Conservation (phyloP, 2,888 invertebrate species). For the Stenodera caucasica region DNA sequence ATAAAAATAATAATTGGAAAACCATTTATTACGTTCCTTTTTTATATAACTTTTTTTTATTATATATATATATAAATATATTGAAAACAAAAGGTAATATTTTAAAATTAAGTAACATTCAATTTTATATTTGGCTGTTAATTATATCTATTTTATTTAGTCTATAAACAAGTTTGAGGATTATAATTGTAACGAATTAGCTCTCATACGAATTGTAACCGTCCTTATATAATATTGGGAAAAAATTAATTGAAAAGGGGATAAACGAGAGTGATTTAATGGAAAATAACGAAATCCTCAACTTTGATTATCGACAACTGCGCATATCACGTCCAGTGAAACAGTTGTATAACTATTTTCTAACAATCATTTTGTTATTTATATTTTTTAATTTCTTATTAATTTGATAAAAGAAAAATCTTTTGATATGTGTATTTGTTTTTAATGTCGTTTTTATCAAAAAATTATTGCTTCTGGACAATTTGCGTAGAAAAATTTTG, state of each 20-base stretch:
- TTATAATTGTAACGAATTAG: conserved; percentile 22
- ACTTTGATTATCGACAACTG: conserved; percentile 45
- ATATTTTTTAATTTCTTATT: conserved; percentile 24
- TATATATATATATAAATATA: conserved; percentile 31
- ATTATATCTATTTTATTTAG: conserved; percentile 31
- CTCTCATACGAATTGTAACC: conserved; percentile 52
- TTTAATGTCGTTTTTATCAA: conserved; percentile 39
- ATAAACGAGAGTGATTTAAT: not conserved
- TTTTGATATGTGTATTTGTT: conserved; percentile 25
- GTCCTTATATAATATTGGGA: conserved; percentile 46
- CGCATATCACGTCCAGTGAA: conserved; percentile 46
- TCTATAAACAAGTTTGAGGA: conserved; percentile 45
- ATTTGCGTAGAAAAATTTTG: conserved; percentile 50
- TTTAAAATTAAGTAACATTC: conserved; percentile 28
- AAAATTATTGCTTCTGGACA: conserved; percentile 46
- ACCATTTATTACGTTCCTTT: conserved; percentile 43
- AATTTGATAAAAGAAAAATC: conserved; percentile 14
- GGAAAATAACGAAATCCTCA: conserved; percentile 36
- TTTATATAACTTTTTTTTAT: conserved; percentile 36
- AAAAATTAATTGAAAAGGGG: not conserved
- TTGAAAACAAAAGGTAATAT: conserved; percentile 34
- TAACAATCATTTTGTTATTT: conserved; percentile 28
- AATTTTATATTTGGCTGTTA: conserved; percentile 37
- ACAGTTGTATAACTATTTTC: conserved; percentile 29
- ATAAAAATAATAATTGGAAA: not conserved